Evolutionary conservation across 2,113 vertebrate genomes (phyloP), one percentile per base, ranked within the genome.

Genomic region (Meles meles): DNA sequence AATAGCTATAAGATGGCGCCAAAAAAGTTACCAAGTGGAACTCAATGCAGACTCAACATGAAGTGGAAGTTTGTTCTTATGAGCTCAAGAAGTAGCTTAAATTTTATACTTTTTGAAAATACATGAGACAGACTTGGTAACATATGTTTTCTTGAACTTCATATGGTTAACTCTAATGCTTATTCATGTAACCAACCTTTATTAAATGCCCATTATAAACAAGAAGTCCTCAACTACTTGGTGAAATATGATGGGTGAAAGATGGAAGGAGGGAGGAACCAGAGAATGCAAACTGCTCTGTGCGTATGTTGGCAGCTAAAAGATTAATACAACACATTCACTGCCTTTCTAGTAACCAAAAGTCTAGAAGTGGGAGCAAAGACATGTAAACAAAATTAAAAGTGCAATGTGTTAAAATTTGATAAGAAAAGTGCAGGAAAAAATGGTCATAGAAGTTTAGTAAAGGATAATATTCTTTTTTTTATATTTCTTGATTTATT

Each of bases 1-100:
- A 98, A 98, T 98, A 98, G 96, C 96, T 97, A 18, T 89, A 98
- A 96, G 95, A 98, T 96, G 97, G 97, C 3, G 27, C 93, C 96
- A 97, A 98, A 97, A 97, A 96, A 87, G 20, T 97, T 97, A 96
- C 72, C 83, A 92, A 97, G 89, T 93, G 3, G 69, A 97, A 95
- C 92, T 80, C 86, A 98, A 42, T 77, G 95, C 89, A 90, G 76
- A 86, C 74, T 83, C 67, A 89, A 85, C 93, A 84, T 76, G 86
- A 97, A 95, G 39, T 86, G 67, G 39, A 90, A 79, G 93, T 87
- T 86, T 86, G 69, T 96, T 89, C 72, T 86, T 74, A 86, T 59
- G 42, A 90, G 27, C 90, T 96, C 9, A 81, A 55, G 74, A 90
- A 88, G 63, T 52, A 90, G 55, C 59, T 85, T 91, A 29, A 63